Conservation (phyloP, 2,797 vertebrate species). For the Hydrolagus colliei region DNA sequence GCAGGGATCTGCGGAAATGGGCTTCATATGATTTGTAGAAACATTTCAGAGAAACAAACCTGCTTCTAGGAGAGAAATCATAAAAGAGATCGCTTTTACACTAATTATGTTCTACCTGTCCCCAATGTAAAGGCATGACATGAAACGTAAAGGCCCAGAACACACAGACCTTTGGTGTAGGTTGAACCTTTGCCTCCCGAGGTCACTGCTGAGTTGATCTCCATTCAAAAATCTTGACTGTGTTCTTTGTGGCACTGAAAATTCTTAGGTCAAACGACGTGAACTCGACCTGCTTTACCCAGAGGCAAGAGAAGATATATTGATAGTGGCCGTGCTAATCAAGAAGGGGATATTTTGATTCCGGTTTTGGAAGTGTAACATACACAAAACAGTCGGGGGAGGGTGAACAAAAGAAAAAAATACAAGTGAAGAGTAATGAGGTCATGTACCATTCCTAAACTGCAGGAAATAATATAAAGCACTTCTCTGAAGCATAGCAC, state of each 20-base stretch:
- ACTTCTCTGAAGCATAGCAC: constrained; percentile 15
- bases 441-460: background rate
- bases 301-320: constrained; percentile 4
- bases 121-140: too few species aligned
- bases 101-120: too few species aligned
- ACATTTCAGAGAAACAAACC: background rate
- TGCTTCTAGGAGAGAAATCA: background rate
- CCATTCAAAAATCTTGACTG: constrained; percentile 11
- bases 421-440: constrained; percentile 19
- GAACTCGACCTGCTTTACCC: background rate
- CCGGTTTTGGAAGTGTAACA: constrained; percentile 5
- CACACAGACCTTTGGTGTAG: background rate
- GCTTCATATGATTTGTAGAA: background rate
- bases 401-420: background rate
- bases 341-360: constrained; percentile 8
- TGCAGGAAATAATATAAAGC: constrained; percentile 26
- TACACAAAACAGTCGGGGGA: background rate
- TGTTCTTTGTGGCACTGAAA: constrained; percentile 21
- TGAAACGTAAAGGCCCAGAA: background rate
- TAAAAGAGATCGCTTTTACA: background rate
- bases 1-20: background rate
- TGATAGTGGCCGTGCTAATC: constrained; percentile 24
- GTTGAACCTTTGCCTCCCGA: background rate
- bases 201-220: constrained; percentile 16
- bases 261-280: constrained; percentile 23